Percentiles rank a stretch among this genome's conserved stretches.
These are phyloP conservation scores for Mobula birostris DNA, from an alignment of 2,113 vertebrate species.

Conservation along the genomic window DNA sequence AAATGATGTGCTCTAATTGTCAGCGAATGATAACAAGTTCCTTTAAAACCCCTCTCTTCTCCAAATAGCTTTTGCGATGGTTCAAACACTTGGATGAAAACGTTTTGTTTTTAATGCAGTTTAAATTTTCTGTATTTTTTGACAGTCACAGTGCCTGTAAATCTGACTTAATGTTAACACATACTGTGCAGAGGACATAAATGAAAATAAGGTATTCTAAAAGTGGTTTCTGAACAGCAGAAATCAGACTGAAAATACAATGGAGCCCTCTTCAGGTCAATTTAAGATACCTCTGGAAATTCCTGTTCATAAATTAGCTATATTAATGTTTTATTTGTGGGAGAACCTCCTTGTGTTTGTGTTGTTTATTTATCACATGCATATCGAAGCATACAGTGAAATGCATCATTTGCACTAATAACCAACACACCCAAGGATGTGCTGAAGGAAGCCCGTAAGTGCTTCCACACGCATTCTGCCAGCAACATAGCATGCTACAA, in stretches of 20 bases:
- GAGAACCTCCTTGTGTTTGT: conserved; percentile 5
- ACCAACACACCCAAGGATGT: too few relatives aligned
- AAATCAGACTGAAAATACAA: conserved; percentile 26
- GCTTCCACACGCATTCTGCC: too few relatives aligned
- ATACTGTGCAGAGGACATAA: conserved; percentile 22
- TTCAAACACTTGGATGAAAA: not conserved
- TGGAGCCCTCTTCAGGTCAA: conserved; percentile 36
- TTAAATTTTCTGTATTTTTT: conserved; percentile 14
- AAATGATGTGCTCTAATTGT: not conserved
- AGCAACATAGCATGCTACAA: too few relatives aligned
- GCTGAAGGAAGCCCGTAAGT: too few relatives aligned
- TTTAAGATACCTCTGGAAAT: not conserved
- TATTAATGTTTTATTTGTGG: not conserved
- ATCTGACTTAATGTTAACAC: conserved; percentile 27
- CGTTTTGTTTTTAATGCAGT: not conserved
- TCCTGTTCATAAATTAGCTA: not conserved
- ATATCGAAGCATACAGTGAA: too few relatives aligned
- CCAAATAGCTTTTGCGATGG: not conserved
- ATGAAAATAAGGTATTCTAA: conserved; percentile 12
- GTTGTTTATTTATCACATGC: not conserved
- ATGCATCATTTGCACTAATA: too few relatives aligned
- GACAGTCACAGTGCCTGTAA: not conserved
- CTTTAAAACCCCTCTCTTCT: not conserved
- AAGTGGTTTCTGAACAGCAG: not conserved
- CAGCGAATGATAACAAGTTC: not conserved